Evolutionary conservation across 2,113 vertebrate species (phyloP).

Genomic region (Seriola dumerili): DNA sequence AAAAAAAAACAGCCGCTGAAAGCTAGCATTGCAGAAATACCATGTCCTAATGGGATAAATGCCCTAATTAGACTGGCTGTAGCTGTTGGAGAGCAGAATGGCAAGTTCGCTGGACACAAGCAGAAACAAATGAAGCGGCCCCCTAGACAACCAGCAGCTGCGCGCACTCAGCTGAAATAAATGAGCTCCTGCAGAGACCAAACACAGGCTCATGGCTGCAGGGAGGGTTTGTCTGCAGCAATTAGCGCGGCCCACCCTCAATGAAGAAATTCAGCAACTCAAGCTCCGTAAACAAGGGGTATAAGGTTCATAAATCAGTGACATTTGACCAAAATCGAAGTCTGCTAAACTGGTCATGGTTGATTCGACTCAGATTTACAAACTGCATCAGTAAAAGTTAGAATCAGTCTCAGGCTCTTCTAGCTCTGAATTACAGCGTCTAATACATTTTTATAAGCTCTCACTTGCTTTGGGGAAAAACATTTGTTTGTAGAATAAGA

Average conservation of each 20-base stretch:
- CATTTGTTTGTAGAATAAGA: too few relatives aligned
- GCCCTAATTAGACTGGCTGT: conserved; percentile 49
- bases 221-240: conserved; percentile 27
- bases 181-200: conserved; percentile 53
- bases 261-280: neutral
- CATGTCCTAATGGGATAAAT: conserved; percentile 59
- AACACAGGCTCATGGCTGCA: conserved; percentile 48
- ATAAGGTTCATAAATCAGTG: neutral
- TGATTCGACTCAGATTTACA: too few relatives aligned
- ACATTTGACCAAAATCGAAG: neutral
- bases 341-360: too few relatives aligned
- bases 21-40: conserved; percentile 35
- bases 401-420: too few relatives aligned
- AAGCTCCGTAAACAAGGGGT: neutral
- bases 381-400: too few relatives aligned
- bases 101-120: conserved; percentile 19
- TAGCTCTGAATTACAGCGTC: too few relatives aligned
- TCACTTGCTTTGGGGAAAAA: too few relatives aligned
- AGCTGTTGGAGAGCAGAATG: conserved; percentile 23
- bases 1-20: conserved; percentile 28
- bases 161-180: conserved; percentile 35
- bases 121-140: conserved; percentile 52
- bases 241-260: conserved; percentile 31
- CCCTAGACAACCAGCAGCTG: conserved; percentile 30
- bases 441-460: too few relatives aligned